These are phyloP conservation scores for Riparia riparia DNA, from an alignment of 2,113 vertebrate genomes.

Conservation along the genomic window DNA sequence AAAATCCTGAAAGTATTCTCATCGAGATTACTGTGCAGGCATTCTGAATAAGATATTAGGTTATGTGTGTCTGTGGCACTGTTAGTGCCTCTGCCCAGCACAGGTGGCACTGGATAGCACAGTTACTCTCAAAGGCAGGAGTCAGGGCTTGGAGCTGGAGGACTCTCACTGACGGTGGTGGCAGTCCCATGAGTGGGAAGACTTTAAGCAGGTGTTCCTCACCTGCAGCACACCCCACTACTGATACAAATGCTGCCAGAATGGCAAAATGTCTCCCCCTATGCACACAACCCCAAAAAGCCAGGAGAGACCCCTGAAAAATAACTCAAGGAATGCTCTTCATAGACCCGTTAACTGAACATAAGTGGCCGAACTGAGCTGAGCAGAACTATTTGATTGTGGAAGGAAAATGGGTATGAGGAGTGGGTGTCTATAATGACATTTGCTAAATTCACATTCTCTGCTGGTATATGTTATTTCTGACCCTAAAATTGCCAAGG, in stretches of 20 bases:
- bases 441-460: background rate
- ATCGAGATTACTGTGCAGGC: background rate
- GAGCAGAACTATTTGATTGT: background rate
- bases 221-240: background rate
- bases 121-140: background rate
- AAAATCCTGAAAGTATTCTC: constrained; percentile 27
- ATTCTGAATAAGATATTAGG: background rate
- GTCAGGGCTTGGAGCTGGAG: background rate
- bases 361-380: background rate
- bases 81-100: background rate
- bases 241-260: background rate
- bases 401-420: background rate
- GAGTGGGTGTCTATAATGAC: background rate
- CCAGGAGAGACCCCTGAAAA: background rate
- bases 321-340: background rate
- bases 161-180: background rate
- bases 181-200: background rate
- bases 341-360: background rate
- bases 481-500: background rate
- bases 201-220: background rate
- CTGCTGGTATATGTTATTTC: background rate
- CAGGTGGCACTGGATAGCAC: background rate
- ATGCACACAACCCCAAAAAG: background rate
- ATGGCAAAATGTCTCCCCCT: background rate
- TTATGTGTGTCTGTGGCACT: background rate